Base-by-base conservation (phyloP, 2,113 vertebrate species). In the Hyaena hyaena region DNA sequence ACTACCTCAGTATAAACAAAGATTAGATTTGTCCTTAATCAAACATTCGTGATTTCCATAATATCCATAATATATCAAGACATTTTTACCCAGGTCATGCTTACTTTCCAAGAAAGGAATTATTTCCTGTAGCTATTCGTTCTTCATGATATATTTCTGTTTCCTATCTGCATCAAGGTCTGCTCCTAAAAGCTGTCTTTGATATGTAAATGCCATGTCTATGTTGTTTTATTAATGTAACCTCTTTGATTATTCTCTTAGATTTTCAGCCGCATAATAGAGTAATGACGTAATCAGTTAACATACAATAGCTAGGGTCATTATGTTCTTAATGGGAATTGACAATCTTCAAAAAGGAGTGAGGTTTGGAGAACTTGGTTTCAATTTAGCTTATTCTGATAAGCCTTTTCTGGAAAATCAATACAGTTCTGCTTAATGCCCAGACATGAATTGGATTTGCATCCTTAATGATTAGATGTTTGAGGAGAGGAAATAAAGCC, bases 161-260 rank as follows among this genome's bases (percentile, higher is more conserved):
- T 48, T 48, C 48, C 48, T 48, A 48, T 48, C 48, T 48, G 10
- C 48, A 48, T 48, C 48, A 48, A 48, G 48, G 48, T 48, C 10
- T 48, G 48, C 48, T 48, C 48, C 48, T 48, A 48, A 48, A 10
- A 48, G 48, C 7, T 48, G 48, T 48, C 55, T 19, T 93, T 81
- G 48, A 80, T 84, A n/a, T 94, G 17, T 58, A 74, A 85, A 74
- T 79, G 17, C 1, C 68, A n/a, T 74, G 88, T 79, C 69, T 69
- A 23, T 68, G 45, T 33, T 87, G 68, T 77, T 74, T 24, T 48
- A 43, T 82, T 92, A 77, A 71, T 2, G 1, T 0, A 85, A 17
- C 6, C 35, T 80, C 9, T 95, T 93, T 79, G 12, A 88, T 50
- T 89, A 94, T 88, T 95, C 24, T 48, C 28, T 92, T 89, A 81